Percentiles rank a stretch among this genome's conserved stretches.
Conservation (phyloP, 2,113 vertebrate genomes). For the Ceyx margarethae region DNA sequence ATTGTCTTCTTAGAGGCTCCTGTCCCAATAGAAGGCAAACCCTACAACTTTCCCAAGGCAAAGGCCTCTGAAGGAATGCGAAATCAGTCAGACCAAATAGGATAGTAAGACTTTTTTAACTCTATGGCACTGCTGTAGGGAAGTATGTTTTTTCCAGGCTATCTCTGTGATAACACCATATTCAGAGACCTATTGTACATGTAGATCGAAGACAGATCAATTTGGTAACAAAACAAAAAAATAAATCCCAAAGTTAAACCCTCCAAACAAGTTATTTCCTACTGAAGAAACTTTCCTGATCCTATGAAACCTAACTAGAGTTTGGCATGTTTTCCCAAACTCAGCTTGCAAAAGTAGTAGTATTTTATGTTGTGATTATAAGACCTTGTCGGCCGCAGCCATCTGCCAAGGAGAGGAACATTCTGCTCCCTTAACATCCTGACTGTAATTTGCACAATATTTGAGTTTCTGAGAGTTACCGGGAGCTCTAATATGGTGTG, state of each 20-base stretch:
- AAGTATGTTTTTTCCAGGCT: neutral
- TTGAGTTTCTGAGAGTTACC: constrained; percentile 11
- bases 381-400: constrained; percentile 24
- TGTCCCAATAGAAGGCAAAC: neutral
- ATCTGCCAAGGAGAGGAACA: constrained; percentile 52
- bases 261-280: neutral
- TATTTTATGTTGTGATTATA: constrained; percentile 53
- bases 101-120: neutral
- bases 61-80: neutral
- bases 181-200: neutral
- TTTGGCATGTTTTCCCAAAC: constrained; percentile 29
- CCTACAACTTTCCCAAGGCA: neutral
- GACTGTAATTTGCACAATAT: constrained; percentile 20
- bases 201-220: constrained; percentile 16
- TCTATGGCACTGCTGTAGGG: neutral
- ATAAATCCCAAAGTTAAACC: neutral
- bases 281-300: constrained; percentile 23
- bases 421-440: constrained; percentile 49
- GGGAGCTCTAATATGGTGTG: neutral
- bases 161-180: neutral
- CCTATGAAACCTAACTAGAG: neutral
- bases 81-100: neutral
- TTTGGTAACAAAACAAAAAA: neutral
- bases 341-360: constrained; percentile 40
- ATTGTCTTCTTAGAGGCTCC: neutral